A percentile compares a stretch with the other conserved stretches of the same genome.
phyloP scores from a whole-genome alignment of 2,888 invertebrate genomes.

The Ceriagrion tenellum region DNA sequence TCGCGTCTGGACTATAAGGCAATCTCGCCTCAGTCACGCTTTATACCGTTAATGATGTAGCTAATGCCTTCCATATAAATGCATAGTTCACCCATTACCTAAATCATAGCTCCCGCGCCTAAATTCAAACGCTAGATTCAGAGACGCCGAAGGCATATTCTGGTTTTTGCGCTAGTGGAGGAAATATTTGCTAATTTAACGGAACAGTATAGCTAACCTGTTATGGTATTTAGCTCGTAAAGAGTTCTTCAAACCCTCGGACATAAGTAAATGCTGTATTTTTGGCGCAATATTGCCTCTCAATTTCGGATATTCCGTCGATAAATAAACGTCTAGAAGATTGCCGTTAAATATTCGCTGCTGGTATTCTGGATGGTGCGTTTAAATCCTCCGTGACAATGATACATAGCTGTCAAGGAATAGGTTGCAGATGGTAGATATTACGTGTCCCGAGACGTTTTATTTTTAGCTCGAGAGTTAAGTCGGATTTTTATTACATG shows the following conservation, averaged over 20 bases:
- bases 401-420: no score
- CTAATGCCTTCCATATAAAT: not conserved
- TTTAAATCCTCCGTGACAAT: no score
- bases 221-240: not conserved
- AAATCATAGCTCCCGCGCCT: not conserved
- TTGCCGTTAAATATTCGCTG: no score
- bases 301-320: no score
- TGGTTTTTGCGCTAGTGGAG: not conserved
- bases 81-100: not conserved
- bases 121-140: not conserved
- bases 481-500: no score
- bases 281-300: no score
- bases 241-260: not conserved
- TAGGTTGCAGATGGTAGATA: no score
- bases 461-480: no score
- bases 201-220: not conserved
- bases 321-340: no score
- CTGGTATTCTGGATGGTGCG: no score
- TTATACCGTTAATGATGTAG: not conserved
- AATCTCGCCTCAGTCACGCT: slow-evolving; percentile 22
- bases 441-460: no score
- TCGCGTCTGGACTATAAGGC: not conserved
- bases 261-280: no score
- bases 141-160: not conserved
- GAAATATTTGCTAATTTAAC: not conserved